Conservation (phyloP, 1,140 invertebrate species). For the Brachionus koreanus region DNA sequence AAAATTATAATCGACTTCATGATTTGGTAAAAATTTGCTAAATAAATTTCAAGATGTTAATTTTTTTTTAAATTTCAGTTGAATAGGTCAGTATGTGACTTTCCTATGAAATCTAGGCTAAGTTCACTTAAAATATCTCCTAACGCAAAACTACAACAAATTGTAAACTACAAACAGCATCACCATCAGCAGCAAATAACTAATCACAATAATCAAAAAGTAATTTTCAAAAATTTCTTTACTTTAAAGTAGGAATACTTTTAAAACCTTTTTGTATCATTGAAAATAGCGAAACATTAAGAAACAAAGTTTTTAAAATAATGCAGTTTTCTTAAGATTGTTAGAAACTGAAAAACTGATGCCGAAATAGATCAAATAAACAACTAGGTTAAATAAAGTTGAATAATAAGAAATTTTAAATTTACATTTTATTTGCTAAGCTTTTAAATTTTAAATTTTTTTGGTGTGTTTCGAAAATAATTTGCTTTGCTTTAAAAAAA, state of each 20-base stretch:
- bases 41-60: background rate
- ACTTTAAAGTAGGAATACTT: background rate
- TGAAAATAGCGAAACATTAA: too few species aligned
- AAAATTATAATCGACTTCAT: background rate
- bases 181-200: conserved; percentile 24
- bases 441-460: too few species aligned
- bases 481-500: too few species aligned
- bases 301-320: too few species aligned
- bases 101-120: conserved; percentile 13
- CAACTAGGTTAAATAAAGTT: too few species aligned
- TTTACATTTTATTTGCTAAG: too few species aligned
- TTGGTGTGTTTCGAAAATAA: too few species aligned
- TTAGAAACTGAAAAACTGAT: too few species aligned
- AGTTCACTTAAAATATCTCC: background rate
- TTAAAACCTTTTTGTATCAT: too few species aligned
- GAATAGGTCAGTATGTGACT: conserved; percentile 21
- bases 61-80: background rate
- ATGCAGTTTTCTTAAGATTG: too few species aligned
- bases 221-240: background rate
- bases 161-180: conserved; percentile 7
- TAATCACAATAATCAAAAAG: background rate
- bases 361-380: too few species aligned
- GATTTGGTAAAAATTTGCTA: background rate
- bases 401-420: too few species aligned
- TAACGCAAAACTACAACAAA: conserved; percentile 9